Evolutionary conservation across 1,140 invertebrate species (phyloP).

Genomic region (Drosophila biarmipes): DNA sequence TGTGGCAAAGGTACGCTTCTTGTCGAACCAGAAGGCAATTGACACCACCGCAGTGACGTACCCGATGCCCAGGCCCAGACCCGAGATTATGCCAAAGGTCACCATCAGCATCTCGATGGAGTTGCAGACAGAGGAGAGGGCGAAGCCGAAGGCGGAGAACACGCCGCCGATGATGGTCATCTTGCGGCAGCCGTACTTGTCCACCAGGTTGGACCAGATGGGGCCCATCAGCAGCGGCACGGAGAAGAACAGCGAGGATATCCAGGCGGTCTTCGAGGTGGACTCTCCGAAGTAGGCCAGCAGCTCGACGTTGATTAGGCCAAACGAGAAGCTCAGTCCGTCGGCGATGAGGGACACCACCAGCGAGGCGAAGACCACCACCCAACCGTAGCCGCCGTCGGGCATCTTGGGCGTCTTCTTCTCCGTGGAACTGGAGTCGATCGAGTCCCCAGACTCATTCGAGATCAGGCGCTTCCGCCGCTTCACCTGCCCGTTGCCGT

Average conservation of each 20-base stretch:
- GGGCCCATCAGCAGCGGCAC: constrained; percentile 93
- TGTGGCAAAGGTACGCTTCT: constrained; percentile 95
- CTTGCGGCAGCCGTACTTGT: constrained; percentile 93
- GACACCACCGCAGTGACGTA: constrained; percentile 96
- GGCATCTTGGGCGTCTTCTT: constrained; percentile 82
- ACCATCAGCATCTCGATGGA: constrained; percentile 92
- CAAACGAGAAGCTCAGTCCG: constrained; percentile 97
- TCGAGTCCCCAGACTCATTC: constrained; percentile 79
- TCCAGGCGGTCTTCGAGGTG: constrained; percentile 94
- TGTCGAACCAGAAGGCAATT: constrained; percentile 98
- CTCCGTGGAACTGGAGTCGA: constrained; percentile 70
- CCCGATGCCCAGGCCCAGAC: constrained; percentile 93
- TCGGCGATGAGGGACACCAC: constrained; percentile 97
- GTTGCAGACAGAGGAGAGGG: constrained; percentile 90
- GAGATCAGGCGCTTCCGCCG: constrained; percentile 79
- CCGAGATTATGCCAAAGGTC: constrained; percentile 94
- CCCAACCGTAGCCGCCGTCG: constrained; percentile 89
- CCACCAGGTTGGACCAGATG: constrained; percentile 90
- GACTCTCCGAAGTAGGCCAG: constrained; percentile 92
- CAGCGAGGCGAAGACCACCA: constrained; percentile 93
- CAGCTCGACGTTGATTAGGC: constrained; percentile 94
- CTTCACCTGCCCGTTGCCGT: constrained; percentile 60
- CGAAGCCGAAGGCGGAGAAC: constrained; percentile 91
- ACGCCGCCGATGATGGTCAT: constrained; percentile 93
- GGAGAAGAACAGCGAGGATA: constrained; percentile 94